Conservation (phyloP, 2,888 invertebrate species). For the Griposia aprilina region DNA sequence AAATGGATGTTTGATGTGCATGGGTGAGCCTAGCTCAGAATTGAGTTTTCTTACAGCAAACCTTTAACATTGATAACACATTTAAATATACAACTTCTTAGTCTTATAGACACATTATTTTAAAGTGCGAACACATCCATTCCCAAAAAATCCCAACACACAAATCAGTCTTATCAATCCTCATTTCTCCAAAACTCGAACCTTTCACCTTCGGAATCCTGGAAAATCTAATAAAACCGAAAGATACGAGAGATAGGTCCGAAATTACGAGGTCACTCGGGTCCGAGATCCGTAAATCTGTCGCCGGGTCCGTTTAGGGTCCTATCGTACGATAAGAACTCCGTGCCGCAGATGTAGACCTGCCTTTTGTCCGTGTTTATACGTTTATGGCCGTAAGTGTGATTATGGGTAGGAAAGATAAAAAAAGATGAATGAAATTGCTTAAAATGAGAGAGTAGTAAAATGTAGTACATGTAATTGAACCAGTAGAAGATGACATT, state of each 20-base stretch:
- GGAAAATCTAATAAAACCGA: conserved; percentile 68
- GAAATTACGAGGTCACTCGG: conserved; percentile 70
- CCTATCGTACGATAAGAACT: conserved; percentile 65
- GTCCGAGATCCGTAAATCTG: conserved; percentile 71
- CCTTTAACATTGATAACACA: background rate
- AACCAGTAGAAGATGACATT: background rate
- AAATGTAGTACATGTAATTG: background rate
- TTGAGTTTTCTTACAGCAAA: background rate
- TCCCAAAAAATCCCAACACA: conserved; percentile 44
- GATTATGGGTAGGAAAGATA: conserved; percentile 31
- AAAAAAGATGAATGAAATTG: conserved; percentile 38
- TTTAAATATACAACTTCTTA: background rate
- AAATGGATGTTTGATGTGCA: background rate
- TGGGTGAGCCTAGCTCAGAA: background rate
- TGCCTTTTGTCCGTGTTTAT: conserved; percentile 62
- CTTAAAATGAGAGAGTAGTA: background rate
- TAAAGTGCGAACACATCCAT: conserved; percentile 14
- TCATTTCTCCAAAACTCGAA: conserved; percentile 63
- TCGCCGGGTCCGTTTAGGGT: conserved; percentile 61
- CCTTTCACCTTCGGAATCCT: conserved; percentile 68
- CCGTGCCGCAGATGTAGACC: conserved; percentile 54
- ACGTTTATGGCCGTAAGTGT: conserved; percentile 38
- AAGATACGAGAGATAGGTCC: conserved; percentile 68
- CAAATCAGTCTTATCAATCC: conserved; percentile 67
- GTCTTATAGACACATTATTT: background rate